Evolutionary conservation across 2,888 invertebrate species (phyloP).

Genomic region (Norana najaformis): DNA sequence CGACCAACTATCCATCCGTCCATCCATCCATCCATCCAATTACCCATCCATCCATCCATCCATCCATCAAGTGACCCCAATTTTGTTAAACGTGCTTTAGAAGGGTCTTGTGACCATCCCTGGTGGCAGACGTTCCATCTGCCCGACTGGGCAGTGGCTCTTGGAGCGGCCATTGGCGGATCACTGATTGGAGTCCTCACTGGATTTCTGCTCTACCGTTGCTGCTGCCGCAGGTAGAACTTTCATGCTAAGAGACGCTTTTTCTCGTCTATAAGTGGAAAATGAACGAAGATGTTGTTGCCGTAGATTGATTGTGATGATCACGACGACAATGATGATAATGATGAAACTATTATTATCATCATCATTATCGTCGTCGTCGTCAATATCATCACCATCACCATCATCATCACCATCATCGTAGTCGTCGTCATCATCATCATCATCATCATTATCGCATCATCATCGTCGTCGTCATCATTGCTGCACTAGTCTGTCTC

Average conservation of each 20-base stretch:
- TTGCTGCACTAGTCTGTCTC: background rate
- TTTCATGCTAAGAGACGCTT: background rate
- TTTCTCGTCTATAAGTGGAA: no score
- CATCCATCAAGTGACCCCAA: background rate
- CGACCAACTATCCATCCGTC: background rate
- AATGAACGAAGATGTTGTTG: no score
- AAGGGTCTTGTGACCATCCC: slow-evolving; percentile 15
- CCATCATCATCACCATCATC: no score
- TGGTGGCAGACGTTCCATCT: slow-evolving; percentile 34
- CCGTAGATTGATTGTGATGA: no score
- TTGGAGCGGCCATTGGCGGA: slow-evolving; percentile 42
- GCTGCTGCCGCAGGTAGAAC: slow-evolving; percentile 42
- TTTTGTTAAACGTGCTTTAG: background rate
- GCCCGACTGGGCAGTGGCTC: slow-evolving; percentile 42
- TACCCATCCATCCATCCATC: background rate
- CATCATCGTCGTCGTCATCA: no score
- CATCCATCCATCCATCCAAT: background rate
- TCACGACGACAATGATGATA: no score
- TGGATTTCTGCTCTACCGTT: slow-evolving; percentile 44
- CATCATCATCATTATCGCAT: no score
- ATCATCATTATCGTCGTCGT: no score
- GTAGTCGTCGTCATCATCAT: no score
- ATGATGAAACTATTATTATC: no score
- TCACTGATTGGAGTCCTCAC: slow-evolving; percentile 42
- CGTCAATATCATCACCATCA: no score